Percentiles rank a stretch among this genome's conserved stretches.
phyloP scores from a whole-genome alignment of 2,797 vertebrate genomes.

The Chelonia mydas region DNA sequence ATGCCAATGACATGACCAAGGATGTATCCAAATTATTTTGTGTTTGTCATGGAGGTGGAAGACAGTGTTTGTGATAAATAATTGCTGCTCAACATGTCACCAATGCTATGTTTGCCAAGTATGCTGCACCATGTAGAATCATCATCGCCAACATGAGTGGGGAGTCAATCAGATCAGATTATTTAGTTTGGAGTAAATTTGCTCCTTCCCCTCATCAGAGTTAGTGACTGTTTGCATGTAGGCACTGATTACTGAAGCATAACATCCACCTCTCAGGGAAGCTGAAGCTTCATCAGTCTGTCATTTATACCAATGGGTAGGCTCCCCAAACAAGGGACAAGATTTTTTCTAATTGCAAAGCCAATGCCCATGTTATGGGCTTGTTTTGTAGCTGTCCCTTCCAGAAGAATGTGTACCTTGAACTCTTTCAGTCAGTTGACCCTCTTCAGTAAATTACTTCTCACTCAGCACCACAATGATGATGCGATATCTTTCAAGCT shows the following conservation, averaged over 20 bases:
- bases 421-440: too few species aligned
- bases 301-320: background rate
- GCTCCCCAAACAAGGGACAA: background rate
- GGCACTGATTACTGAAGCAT: background rate
- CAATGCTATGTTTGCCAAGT: background rate
- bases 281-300: background rate
- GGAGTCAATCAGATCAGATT: background rate
- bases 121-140: background rate
- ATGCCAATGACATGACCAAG: background rate
- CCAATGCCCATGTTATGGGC: background rate
- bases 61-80: background rate
- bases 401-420: too few species aligned
- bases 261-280: background rate
- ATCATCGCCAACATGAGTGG: background rate
- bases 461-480: too few species aligned
- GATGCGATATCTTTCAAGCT: too few species aligned
- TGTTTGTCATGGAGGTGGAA: background rate
- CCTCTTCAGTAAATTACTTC: too few species aligned
- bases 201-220: background rate
- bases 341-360: background rate
- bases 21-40: background rate
- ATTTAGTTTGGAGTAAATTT: background rate
- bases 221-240: background rate
- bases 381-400: background rate
- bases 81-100: background rate